These are phyloP conservation scores for Gopherus evgoodei DNA, from an alignment of 2,113 vertebrate species.

Conservation along the genomic window DNA sequence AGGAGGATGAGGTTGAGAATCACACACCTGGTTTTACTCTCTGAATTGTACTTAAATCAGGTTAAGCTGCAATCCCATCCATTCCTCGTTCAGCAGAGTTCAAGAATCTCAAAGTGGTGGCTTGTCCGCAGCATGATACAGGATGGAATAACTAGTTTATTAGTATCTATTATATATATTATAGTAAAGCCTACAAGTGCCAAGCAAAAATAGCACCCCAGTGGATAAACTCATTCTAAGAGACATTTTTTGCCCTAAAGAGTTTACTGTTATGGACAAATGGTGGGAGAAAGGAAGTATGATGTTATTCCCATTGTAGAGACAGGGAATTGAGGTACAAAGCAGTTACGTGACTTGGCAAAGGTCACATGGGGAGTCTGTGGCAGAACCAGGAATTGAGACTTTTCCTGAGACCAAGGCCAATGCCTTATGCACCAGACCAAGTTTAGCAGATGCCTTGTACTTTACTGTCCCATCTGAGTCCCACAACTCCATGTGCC, in stretches of 20 bases:
- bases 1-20: background rate
- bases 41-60: background rate
- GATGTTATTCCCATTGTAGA: background rate
- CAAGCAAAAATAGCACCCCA: background rate
- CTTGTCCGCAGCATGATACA: background rate
- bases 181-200: background rate
- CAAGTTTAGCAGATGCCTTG: background rate
- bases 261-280: background rate
- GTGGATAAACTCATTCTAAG: background rate
- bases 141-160: background rate
- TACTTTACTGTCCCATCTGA: background rate
- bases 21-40: background rate
- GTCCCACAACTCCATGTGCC: background rate
- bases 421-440: background rate
- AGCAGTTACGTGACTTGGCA: conserved; percentile 9
- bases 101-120: background rate
- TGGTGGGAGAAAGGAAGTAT: background rate
- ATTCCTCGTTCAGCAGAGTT: background rate
- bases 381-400: background rate
- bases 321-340: background rate
- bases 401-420: background rate
- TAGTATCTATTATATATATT: background rate
- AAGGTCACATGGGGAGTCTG: background rate
- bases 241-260: background rate
- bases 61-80: background rate